Conservation (phyloP, 2,113 vertebrate genomes). For the Helogale parvula region DNA sequence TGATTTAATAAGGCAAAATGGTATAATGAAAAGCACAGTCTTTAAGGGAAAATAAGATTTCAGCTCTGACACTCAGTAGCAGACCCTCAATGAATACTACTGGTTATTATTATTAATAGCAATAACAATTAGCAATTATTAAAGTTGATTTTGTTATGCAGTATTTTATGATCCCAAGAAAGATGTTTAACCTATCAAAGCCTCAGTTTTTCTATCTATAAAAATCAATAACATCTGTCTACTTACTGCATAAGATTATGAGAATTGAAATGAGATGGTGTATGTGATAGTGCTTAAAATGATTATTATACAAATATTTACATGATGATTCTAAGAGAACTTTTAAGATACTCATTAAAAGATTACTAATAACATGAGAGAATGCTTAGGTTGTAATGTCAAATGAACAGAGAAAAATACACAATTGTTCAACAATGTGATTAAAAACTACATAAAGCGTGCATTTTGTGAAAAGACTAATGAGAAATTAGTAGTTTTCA, state of each 20-base stretch:
- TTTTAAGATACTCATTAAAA: neutral
- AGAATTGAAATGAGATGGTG: neutral
- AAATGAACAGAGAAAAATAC: neutral
- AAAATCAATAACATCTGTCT: constrained; percentile 11
- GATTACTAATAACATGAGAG: neutral
- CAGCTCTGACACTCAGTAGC: neutral
- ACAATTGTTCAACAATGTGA: neutral
- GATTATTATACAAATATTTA: neutral
- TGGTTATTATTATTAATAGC: neutral
- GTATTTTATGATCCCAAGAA: neutral
- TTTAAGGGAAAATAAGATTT: constrained; percentile 23
- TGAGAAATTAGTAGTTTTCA: neutral
- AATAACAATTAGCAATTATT: constrained; percentile 28
- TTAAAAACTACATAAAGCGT: neutral
- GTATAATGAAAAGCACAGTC: neutral
- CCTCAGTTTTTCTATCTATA: neutral
- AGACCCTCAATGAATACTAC: neutral
- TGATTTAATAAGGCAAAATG: neutral
- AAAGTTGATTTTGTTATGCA: constrained; percentile 1
- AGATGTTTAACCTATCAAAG: neutral
- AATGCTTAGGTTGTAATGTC: neutral
- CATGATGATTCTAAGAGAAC: neutral
- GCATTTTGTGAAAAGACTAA: neutral
- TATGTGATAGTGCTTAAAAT: neutral
- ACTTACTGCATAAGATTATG: neutral